Evolutionary conservation across 2,888 invertebrate species (phyloP).

Genomic region (Dugesia japonica): DNA sequence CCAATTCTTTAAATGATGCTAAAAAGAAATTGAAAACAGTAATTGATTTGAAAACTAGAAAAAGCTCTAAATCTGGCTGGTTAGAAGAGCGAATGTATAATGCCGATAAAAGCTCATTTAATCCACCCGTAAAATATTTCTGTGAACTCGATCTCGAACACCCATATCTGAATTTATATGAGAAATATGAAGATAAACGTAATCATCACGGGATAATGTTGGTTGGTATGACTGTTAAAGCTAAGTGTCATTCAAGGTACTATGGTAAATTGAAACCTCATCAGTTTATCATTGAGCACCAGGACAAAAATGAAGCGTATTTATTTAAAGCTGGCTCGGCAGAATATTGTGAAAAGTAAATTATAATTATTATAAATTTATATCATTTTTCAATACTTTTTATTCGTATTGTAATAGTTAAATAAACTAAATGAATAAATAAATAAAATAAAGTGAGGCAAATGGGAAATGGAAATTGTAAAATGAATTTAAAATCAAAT

Average conservation of each 20-base stretch:
- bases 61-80: background rate
- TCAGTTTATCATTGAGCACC: background rate
- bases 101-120: background rate
- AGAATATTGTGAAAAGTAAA: background rate
- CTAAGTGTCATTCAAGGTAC: background rate
- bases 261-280: background rate
- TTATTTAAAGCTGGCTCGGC: background rate
- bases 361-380: background rate
- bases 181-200: background rate
- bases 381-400: too few relatives aligned
- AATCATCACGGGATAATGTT: background rate
- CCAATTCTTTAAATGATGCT: background rate
- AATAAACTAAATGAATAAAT: too few relatives aligned
- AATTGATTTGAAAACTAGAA: background rate
- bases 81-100: background rate
- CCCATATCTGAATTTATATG: conserved; percentile 9
- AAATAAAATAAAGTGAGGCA: too few relatives aligned
- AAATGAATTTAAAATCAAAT: too few relatives aligned
- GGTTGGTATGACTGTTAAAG: background rate
- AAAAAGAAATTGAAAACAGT: background rate
- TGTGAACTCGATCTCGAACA: background rate
- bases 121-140: background rate
- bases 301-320: background rate
- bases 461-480: too few relatives aligned
- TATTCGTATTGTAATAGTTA: too few relatives aligned